Evolutionary conservation across 2,113 vertebrate species (phyloP).

Genomic region (Gambusia holbrooki): DNA sequence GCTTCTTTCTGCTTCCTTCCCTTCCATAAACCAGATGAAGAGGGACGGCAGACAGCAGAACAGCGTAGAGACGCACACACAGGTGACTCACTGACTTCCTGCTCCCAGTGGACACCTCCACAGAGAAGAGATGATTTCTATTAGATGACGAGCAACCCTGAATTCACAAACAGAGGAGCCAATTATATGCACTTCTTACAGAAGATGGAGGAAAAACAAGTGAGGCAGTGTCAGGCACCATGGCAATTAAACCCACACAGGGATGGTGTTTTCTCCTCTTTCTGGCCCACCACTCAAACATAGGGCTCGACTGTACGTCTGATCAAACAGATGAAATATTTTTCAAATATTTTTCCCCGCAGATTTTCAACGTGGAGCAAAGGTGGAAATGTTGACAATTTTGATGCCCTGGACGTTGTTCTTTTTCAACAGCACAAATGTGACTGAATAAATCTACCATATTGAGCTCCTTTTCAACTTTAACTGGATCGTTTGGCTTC

Average conservation of each 20-base stretch:
- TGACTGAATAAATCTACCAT: slow-evolving; percentile 15
- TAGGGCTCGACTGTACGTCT: slow-evolving; percentile 24
- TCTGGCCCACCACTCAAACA: slow-evolving; percentile 51
- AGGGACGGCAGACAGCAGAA: slow-evolving; percentile 53
- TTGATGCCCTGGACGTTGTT: slow-evolving; percentile 40
- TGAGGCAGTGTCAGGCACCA: slow-evolving; percentile 57
- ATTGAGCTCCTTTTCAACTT: neutral
- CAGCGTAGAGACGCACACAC: slow-evolving; percentile 38
- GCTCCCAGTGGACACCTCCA: slow-evolving; percentile 70
- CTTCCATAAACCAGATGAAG: slow-evolving; percentile 46
- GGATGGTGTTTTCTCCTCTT: slow-evolving; percentile 52
- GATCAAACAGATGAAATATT: slow-evolving; percentile 52
- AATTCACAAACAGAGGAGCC: slow-evolving; percentile 71
- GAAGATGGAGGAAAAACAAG: slow-evolving; percentile 63
- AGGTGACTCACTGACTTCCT: slow-evolving; percentile 70
- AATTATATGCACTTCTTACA: slow-evolving; percentile 70
- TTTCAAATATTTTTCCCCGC: slow-evolving; percentile 55
- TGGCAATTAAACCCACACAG: slow-evolving; percentile 74
- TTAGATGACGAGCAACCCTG: slow-evolving; percentile 62
- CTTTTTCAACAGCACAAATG: slow-evolving; percentile 19
- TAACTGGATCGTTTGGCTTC: slow-evolving; percentile 3
- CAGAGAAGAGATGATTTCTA: slow-evolving; percentile 71
- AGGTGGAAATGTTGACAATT: neutral
- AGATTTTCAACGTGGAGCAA: slow-evolving; percentile 19
- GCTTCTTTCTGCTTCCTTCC: slow-evolving; percentile 30